A percentile compares a stretch with the other conserved stretches of the same genome.
phyloP scores from a whole-genome alignment of 2,113 vertebrate genomes.

The Capreolus pygargus region DNA sequence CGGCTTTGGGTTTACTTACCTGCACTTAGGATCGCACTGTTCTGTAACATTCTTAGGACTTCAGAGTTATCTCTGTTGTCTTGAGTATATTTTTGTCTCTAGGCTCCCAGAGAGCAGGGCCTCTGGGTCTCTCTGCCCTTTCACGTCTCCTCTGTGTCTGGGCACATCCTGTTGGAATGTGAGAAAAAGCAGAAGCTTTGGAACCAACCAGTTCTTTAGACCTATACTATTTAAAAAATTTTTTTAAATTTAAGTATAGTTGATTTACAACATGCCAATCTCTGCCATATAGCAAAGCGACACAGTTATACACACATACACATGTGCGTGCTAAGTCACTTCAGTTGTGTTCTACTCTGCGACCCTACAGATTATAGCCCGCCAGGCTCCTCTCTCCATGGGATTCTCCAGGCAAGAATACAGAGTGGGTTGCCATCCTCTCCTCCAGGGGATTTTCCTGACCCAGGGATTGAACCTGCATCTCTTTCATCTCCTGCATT shows the following conservation, averaged over 20 bases:
- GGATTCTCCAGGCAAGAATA: not conserved
- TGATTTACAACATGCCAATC: not conserved
- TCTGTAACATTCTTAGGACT: not conserved
- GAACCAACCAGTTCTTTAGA: not conserved
- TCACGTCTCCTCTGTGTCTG: not conserved
- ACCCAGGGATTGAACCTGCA: not conserved
- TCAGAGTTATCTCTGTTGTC: not conserved
- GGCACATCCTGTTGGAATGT: not conserved
- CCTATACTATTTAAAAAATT: not conserved
- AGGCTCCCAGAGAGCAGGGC: not conserved
- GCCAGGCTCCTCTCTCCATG: not conserved
- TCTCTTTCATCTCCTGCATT: not conserved
- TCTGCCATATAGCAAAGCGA: not conserved
- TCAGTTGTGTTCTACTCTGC: fast-evolving
- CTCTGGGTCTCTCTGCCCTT: not conserved
- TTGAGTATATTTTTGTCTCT: not conserved
- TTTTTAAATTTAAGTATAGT: not conserved
- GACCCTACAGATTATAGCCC: not conserved
- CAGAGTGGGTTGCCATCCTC: not conserved
- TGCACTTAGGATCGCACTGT: not conserved
- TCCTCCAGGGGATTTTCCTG: not conserved
- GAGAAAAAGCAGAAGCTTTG: not conserved
- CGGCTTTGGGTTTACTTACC: not conserved
- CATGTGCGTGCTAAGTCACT: not conserved
- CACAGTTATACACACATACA: not conserved